Percentiles rank a stretch among this genome's conserved stretches.
These are phyloP conservation scores for Synergus gifuensis DNA, from an alignment of 2,888 invertebrate genomes.

Conservation along the genomic window DNA sequence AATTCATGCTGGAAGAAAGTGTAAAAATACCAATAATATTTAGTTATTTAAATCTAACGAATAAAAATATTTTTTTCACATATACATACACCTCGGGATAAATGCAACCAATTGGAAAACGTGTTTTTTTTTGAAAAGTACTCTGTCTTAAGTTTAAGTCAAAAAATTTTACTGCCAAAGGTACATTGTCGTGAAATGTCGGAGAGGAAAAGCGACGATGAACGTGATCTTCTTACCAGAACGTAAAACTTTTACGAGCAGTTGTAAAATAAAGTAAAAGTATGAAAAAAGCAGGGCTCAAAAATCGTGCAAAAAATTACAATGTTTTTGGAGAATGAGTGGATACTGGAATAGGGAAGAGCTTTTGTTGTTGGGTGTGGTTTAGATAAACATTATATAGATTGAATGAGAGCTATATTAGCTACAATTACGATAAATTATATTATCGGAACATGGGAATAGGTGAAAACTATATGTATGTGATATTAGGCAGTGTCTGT, in stretches of 20 bases:
- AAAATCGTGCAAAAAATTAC: conserved; percentile 13
- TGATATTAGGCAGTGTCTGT: background rate
- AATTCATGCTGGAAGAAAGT: background rate
- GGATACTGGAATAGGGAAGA: background rate
- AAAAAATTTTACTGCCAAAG: conserved; percentile 25
- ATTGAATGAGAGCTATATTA: background rate
- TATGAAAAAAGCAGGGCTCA: conserved; percentile 16
- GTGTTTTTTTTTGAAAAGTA: background rate
- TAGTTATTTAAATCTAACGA: too few species aligned
- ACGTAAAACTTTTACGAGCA: conserved; percentile 36
- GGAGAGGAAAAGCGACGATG: conserved; percentile 17
- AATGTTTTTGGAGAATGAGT: background rate
- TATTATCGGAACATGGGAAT: background rate
- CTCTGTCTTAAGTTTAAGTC: background rate
- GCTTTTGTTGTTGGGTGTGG: background rate
- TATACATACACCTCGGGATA: too few species aligned
- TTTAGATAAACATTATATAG: background rate
- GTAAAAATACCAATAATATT: too few species aligned
- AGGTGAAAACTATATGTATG: background rate
- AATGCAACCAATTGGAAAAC: background rate
- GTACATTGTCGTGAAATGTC: conserved; percentile 34
- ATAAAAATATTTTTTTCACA: too few species aligned
- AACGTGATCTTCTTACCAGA: conserved; percentile 37
- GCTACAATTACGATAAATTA: background rate
- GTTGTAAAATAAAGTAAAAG: conserved; percentile 30